Evolutionary conservation across 2,113 vertebrate species (phyloP).

Genomic region (Stegostoma tigrinum): DNA sequence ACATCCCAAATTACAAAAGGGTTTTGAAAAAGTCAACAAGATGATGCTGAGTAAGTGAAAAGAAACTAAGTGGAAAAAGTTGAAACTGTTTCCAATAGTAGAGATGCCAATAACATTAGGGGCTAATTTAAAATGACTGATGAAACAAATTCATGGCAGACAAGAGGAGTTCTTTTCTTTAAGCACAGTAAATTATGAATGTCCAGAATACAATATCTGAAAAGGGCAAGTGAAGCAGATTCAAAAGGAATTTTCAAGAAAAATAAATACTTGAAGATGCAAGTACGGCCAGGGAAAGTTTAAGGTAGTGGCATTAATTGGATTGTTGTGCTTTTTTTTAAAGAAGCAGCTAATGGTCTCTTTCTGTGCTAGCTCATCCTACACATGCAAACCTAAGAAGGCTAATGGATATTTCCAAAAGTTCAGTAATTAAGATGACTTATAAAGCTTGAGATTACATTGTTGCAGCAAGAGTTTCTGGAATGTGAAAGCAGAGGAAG

Average conservation of each 20-base stretch:
- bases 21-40: neutral
- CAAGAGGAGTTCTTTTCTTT: too few species aligned
- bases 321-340: neutral
- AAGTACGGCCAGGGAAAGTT: neutral
- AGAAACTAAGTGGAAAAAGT: neutral
- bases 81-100: neutral
- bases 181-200: neutral
- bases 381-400: neutral
- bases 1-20: neutral
- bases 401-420: neutral
- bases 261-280: neutral
- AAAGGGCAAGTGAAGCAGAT: neutral
- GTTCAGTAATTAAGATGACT: neutral
- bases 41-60: neutral
- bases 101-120: neutral
- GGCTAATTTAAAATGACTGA: neutral
- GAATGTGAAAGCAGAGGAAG: too few species aligned
- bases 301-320: neutral
- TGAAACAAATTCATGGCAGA: neutral
- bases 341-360: neutral
- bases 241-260: neutral
- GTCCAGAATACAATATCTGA: neutral
- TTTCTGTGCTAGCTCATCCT: neutral
- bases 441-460: too few species aligned
- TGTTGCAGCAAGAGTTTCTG: too few species aligned